Evolutionary conservation across 1,140 invertebrate genomes (phyloP), one percentile per base, ranked within the genome.

Genomic region (Heterodera carotae): DNA sequence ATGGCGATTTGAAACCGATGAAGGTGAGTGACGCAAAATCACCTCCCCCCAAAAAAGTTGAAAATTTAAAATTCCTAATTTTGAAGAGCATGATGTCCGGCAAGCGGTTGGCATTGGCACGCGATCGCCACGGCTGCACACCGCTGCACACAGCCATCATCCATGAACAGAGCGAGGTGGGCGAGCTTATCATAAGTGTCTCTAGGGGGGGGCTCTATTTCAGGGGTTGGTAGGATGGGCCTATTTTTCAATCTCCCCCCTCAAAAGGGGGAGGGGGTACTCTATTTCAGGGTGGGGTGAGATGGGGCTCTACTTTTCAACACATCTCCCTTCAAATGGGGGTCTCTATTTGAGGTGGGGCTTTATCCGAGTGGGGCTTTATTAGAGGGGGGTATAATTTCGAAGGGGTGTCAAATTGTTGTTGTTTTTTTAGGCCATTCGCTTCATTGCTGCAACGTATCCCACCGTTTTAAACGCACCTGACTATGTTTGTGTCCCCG

Each of bases 71-170:
- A n/a, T 22, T 39, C 53, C 48, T 10, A 43, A 12, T 43, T 39
- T 56, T 56, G 25, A 77, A 86, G 66, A 68, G 81, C 31, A 62
- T 86, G 10, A 80, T 89, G 77, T 90, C 91, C 56, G 89, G 91
- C 76, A 91, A 90, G 81, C 91, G 90, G 81, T 89, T 92, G 73
- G 91, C 91, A 0, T 86, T 91, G 68, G 92, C 92, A 29, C 91
- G 92, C 82, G 93, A 94, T 87, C 89, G n/a, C 91, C 91, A 36
- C 92, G 94, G 36, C 85, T 94, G 48, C 93, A 94, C 88, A 93
- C 94, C 88, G 92, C 93, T 0, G 91, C 94, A 10, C 92, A 80
- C 83, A 27, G 86, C 85, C 34, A 87, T 86, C 48, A 85, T 92
- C 80, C 91, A 93, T 86, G 92, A 92, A 84, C 91, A 92, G 82